Percentiles rank a stretch among this genome's conserved stretches.
Evolutionary conservation across 1,140 invertebrate genomes (phyloP).

Genomic region (Euwallacea similis): DNA sequence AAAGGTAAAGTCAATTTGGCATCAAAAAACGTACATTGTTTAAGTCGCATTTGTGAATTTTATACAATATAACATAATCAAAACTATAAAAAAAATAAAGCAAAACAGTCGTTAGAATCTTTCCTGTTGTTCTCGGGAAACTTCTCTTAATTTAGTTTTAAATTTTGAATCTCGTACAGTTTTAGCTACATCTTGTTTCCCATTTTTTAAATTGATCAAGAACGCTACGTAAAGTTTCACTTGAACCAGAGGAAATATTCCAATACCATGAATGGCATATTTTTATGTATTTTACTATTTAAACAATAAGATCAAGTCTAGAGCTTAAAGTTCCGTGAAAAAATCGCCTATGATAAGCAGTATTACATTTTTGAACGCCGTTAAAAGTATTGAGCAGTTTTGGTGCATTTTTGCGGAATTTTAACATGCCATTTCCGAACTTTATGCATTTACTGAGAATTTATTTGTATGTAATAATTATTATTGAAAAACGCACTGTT

Average conservation of each 20-base stretch:
- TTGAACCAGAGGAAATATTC: background rate
- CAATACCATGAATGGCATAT: background rate
- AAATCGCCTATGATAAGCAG: background rate
- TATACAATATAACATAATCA: conserved; percentile 5
- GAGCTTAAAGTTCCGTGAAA: background rate
- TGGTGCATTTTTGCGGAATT: background rate
- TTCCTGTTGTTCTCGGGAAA: too few relatives aligned
- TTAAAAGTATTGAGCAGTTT: conserved; percentile 5
- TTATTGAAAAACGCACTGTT: background rate
- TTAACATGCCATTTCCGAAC: background rate
- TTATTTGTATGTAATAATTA: background rate
- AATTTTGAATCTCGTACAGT: too few relatives aligned
- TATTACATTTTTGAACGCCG: background rate
- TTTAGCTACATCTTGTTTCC: too few relatives aligned
- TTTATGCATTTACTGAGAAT: conserved; percentile 1
- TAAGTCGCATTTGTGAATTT: conserved; percentile 7
- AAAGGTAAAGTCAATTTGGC: conserved; percentile 8
- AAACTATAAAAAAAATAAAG: background rate
- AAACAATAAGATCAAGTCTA: background rate
- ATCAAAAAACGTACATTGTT: background rate
- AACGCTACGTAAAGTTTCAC: background rate
- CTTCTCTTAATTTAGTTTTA: too few relatives aligned
- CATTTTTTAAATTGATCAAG: background rate
- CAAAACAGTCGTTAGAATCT: too few relatives aligned
- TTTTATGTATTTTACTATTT: conserved; percentile 9